A percentile compares a stretch with the other conserved stretches of the same genome.
phyloP scores from a whole-genome alignment of 2,797 vertebrate genomes.

The Emys orbicularis region DNA sequence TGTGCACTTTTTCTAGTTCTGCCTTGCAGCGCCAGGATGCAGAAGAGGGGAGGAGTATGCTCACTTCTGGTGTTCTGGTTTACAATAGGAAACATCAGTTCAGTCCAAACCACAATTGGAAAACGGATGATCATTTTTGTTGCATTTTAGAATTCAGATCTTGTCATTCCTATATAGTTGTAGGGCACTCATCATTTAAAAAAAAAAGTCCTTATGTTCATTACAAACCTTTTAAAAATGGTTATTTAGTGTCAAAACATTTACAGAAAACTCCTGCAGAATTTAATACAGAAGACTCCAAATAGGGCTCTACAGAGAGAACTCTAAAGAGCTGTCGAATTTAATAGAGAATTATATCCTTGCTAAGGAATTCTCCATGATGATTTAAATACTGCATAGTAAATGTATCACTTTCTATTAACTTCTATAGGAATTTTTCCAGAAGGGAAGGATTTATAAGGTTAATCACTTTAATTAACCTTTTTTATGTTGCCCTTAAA shows the following conservation, averaged over 20 bases:
- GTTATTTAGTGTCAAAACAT: slow-evolving; percentile 22
- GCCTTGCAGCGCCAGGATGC: slow-evolving; percentile 45
- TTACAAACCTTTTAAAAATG: neutral
- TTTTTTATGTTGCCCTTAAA: slow-evolving; percentile 56
- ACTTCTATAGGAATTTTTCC: slow-evolving; percentile 65
- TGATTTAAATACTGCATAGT: slow-evolving; percentile 72
- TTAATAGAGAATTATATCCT: slow-evolving; percentile 64
- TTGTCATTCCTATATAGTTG: neutral
- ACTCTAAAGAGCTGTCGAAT: slow-evolving; percentile 42
- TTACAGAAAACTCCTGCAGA: slow-evolving; percentile 44
- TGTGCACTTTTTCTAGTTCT: slow-evolving; percentile 25
- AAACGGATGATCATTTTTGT: slow-evolving; percentile 32
- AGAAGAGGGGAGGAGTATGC: neutral
- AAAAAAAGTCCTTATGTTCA: neutral
- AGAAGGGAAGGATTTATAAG: slow-evolving; percentile 64
- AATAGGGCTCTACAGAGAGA: slow-evolving; percentile 45
- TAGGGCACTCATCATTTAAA: slow-evolving; percentile 1
- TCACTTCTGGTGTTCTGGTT: neutral
- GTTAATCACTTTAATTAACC: slow-evolving; percentile 79
- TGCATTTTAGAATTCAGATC: neutral
- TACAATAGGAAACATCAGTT: slow-evolving; percentile 28
- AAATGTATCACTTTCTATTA: slow-evolving; percentile 70
- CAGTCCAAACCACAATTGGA: slow-evolving; percentile 17
- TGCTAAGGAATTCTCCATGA: slow-evolving; percentile 63
- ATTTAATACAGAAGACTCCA: slow-evolving; percentile 56